Evolutionary conservation across 2,113 vertebrate species (phyloP).

Genomic region (Mesitornis unicolor): DNA sequence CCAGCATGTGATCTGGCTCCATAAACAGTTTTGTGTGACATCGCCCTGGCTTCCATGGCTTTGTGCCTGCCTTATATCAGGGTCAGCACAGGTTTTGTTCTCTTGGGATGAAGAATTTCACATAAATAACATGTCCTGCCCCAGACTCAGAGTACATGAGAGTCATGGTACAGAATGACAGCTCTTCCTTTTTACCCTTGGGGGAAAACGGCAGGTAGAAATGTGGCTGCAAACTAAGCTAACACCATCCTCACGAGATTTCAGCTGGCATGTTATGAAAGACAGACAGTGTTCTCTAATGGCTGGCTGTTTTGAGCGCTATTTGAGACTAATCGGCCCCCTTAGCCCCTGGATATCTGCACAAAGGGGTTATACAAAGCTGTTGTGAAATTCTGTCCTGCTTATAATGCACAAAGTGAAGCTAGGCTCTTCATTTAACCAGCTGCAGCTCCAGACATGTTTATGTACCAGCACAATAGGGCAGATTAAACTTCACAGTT

Average conservation of each 20-base stretch:
- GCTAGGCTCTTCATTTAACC: neutral
- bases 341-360: neutral
- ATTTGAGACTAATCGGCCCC: slow-evolving; percentile 9
- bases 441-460: neutral
- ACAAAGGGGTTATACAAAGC: slow-evolving; percentile 45
- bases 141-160: neutral
- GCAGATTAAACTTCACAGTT: neutral
- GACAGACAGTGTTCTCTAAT: slow-evolving; percentile 3
- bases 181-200: neutral
- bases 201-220: neutral
- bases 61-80: neutral
- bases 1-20: neutral
- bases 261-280: slow-evolving; percentile 32
- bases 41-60: neutral
- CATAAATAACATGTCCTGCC: fast-evolving
- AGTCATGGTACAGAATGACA: neutral
- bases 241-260: neutral
- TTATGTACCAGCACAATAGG: neutral
- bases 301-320: neutral
- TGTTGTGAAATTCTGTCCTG: slow-evolving; percentile 9
- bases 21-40: neutral
- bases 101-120: neutral
- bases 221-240: neutral
- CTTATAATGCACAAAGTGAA: neutral
- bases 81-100: neutral